These are phyloP conservation scores for Emydoidea blandingii DNA, from an alignment of 2,797 vertebrate species.

Conservation along the genomic window DNA sequence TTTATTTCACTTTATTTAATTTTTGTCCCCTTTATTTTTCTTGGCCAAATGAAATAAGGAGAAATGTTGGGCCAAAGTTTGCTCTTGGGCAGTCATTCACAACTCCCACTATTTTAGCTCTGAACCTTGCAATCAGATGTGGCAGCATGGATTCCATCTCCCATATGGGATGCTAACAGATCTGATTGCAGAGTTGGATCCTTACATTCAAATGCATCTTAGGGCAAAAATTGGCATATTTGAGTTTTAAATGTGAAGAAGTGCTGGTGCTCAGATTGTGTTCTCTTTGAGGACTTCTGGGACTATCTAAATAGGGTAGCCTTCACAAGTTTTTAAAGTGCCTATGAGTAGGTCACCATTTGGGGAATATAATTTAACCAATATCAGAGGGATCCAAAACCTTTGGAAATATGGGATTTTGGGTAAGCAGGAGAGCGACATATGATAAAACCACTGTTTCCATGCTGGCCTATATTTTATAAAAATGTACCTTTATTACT, in stretches of 20 bases:
- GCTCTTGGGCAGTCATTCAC: not conserved
- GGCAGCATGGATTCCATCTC: not conserved
- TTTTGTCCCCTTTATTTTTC: not conserved
- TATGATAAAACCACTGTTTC: not conserved
- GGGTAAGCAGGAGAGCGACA: not conserved
- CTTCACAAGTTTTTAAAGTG: not conserved
- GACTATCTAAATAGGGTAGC: not conserved
- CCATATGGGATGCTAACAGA: not conserved
- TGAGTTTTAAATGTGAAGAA: not conserved
- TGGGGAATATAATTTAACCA: not conserved
- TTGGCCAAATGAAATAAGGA: not conserved
- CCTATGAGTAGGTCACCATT: not conserved
- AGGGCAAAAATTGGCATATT: not conserved
- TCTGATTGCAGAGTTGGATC: not conserved
- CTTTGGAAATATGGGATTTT: not conserved
- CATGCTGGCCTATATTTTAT: not conserved
- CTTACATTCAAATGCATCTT: not conserved
- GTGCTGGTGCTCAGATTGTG: not conserved
- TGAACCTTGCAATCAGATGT: rapidly evolving
- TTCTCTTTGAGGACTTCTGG: not conserved
- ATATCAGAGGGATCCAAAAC: not conserved
- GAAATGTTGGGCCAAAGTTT: not conserved
- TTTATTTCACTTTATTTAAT: not conserved
- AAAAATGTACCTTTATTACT: slow-evolving; percentile 19
- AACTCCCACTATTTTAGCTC: not conserved